Base-by-base conservation (phyloP, 2,797 vertebrate species). In the Danio albolineatus region DNA sequence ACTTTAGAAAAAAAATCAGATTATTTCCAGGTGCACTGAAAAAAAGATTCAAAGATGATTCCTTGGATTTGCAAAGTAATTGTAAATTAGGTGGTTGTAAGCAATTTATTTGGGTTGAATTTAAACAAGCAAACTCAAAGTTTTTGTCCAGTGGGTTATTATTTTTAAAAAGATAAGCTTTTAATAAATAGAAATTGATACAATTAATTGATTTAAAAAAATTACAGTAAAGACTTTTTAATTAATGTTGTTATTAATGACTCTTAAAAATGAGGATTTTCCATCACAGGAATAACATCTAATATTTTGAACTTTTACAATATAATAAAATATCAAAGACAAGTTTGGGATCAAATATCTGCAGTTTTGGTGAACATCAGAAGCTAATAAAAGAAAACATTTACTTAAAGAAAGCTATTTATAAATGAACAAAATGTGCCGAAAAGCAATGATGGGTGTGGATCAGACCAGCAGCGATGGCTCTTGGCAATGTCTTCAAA, bases 391-490 rank as follows among this genome's bases (percentile, higher is more conserved):
- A n/a, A n/a, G n/a, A n/a, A n/a, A n/a, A n/a, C n/a, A n/a, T n/a
- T n/a, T n/a, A n/a, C n/a, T n/a, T n/a, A n/a, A n/a, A n/a, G n/a
- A n/a, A n/a, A n/a, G n/a, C n/a, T n/a, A n/a, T n/a, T 56, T 28
- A 13, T 57, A 57, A 57, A 13, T 5, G 28, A 7, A 57, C 10
- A 65, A 19, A 13, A 12, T 4, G 9, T 51, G 51, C 9, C 38
- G 14, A 9, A 51, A 53, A 12, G n/a, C 14, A 38, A 2, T 38
- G n/a, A 5, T 39, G 28, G 3, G 28, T 1, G 28, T 38, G 9
- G 6, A 39, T 64, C 73, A 76, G 66, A 67, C 17, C 67, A 73
- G 73, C 77, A 73, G 46, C 36, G 39, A 61, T 78, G 56, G 53
- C 70, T 78, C 59, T 69, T 57, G 39, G 43, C 43, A 73, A 43